These are phyloP conservation scores for Grammomys dolichurus DNA, from an alignment of 2,113 vertebrate genomes.

Conservation along the genomic window DNA sequence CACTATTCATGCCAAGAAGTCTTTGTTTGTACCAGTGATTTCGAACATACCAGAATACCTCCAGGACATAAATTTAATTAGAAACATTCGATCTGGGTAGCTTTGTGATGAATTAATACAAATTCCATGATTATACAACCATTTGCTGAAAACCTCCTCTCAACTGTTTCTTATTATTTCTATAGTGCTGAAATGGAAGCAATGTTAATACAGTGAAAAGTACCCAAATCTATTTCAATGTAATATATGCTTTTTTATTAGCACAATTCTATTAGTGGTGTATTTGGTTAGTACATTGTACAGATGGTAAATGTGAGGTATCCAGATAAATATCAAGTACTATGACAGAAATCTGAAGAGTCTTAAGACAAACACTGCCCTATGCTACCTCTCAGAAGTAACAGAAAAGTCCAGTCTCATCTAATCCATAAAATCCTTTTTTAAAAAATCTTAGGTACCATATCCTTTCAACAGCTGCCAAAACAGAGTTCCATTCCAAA, in stretches of 20 bases:
- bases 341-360: background rate
- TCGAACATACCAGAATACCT: conserved; percentile 18
- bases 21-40: background rate
- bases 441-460: background rate
- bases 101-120: background rate
- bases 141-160: background rate
- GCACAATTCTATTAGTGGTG: background rate
- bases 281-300: background rate
- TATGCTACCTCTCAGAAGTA: background rate
- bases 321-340: background rate
- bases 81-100: conserved; percentile 2
- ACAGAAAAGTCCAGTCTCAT: background rate
- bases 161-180: background rate
- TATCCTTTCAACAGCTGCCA: background rate
- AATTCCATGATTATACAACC: background rate
- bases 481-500: background rate
- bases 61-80: background rate
- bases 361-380: background rate
- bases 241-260: background rate
- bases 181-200: background rate
- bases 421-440: background rate
- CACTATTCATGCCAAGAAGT: background rate
- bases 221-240: background rate
- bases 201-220: background rate
- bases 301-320: background rate